phyloP scores from a whole-genome alignment of 2,113 vertebrate genomes.

The Hippocampus guttulatus region DNA sequence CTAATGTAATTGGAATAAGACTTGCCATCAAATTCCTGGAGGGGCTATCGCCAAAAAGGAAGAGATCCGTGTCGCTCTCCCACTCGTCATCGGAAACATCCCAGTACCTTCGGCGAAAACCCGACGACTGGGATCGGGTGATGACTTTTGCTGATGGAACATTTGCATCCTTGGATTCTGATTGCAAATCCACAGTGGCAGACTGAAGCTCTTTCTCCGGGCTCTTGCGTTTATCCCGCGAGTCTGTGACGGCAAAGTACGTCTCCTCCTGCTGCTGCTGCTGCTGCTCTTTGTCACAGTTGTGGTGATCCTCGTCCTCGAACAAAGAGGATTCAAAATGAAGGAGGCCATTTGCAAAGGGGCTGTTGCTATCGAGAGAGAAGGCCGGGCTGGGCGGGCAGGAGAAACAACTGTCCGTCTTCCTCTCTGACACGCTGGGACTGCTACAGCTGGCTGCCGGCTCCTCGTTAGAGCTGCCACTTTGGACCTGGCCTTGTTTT shows the following conservation, averaged over 20 bases:
- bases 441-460: conserved; percentile 15
- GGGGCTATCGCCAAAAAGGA: conserved; percentile 48
- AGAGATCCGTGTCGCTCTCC: conserved; percentile 56
- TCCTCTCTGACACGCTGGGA: conserved; percentile 32
- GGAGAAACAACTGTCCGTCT: conserved; percentile 48
- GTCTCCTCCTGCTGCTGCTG: neutral
- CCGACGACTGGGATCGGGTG: conserved; percentile 56
- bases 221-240: conserved; percentile 18
- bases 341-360: conserved; percentile 70
- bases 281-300: conserved; percentile 20
- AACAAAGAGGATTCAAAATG: conserved; percentile 76
- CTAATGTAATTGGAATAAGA: conserved; percentile 17
- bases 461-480: conserved; percentile 7
- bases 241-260: neutral
- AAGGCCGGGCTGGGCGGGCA: conserved; percentile 71
- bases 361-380: conserved; percentile 70
- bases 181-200: neutral
- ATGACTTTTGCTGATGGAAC: conserved; percentile 41
- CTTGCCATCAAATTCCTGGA: conserved; percentile 56
- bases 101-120: conserved; percentile 57
- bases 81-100: conserved; percentile 64
- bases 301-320: conserved; percentile 64
- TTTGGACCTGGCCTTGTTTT: conserved; percentile 7
- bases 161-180: conserved; percentile 17
- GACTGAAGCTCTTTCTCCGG: conserved; percentile 8